phyloP scores from a whole-genome alignment of 2,888 invertebrate genomes.

The Nebria brevicollis region DNA sequence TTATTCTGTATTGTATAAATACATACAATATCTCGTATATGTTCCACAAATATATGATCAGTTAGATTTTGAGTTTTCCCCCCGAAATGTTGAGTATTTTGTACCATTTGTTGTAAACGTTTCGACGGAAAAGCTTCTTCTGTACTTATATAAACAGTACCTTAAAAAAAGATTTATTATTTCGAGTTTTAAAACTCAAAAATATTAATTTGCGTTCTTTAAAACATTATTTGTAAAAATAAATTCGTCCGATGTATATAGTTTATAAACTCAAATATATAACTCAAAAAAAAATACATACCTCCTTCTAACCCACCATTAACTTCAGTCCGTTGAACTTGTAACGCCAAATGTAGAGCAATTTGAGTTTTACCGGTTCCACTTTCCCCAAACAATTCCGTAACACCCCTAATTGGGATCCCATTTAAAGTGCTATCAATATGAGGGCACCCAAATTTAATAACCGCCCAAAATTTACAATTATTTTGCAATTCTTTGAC shows the following conservation, averaged over 20 bases:
- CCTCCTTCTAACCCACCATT: slow-evolving; percentile 68
- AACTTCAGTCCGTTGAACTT: slow-evolving; percentile 68
- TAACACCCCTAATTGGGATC: slow-evolving; percentile 73
- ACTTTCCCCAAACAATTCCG: slow-evolving; percentile 84
- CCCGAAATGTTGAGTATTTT: slow-evolving; percentile 57
- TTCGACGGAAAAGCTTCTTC: slow-evolving; percentile 81
- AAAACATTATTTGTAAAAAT: neutral
- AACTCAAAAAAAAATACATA: slow-evolving; percentile 49
- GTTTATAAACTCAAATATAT: no score
- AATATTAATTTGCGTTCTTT: neutral
- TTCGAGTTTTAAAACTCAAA: neutral
- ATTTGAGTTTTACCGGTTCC: slow-evolving; percentile 86
- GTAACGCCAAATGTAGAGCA: slow-evolving; percentile 75
- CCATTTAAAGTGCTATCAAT: slow-evolving; percentile 73
- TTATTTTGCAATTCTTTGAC: slow-evolving; percentile 14
- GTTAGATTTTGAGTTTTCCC: slow-evolving; percentile 61
- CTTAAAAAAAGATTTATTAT: slow-evolving; percentile 50
- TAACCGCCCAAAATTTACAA: slow-evolving; percentile 48
- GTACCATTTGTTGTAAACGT: slow-evolving; percentile 69
- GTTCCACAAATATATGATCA: slow-evolving; percentile 74
- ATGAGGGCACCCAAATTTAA: slow-evolving; percentile 68
- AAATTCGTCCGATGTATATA: no score
- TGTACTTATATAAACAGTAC: slow-evolving; percentile 78
- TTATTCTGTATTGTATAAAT: neutral
- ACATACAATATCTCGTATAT: slow-evolving; percentile 68